phyloP scores from a whole-genome alignment of 2,113 vertebrate species.

The Hippocampus mohnikei region DNA sequence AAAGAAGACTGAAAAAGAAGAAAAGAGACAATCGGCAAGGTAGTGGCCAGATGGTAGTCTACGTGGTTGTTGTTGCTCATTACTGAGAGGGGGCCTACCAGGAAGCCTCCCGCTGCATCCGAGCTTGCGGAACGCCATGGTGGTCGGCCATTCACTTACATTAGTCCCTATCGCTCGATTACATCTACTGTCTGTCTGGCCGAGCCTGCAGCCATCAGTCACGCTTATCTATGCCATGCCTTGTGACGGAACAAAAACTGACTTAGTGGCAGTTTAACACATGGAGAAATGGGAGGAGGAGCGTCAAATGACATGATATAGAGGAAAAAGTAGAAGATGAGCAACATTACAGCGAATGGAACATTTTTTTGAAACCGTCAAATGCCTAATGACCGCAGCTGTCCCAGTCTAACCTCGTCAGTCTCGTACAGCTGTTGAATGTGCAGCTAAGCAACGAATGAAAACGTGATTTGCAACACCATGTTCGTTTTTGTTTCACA shows the following conservation, averaged over 20 bases:
- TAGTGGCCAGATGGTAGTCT: constrained; percentile 47
- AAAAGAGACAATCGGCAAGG: constrained; percentile 30
- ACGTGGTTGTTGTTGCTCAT: constrained; percentile 36
- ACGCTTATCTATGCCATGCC: constrained; percentile 51
- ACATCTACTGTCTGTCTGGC: constrained; percentile 48
- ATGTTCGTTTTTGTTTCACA: not conserved
- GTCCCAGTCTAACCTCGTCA: not conserved
- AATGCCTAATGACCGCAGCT: not conserved
- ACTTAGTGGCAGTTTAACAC: constrained; percentile 18
- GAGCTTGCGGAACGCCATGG: constrained; percentile 36
- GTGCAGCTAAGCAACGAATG: not conserved
- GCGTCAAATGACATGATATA: not conserved
- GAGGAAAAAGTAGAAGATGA: not conserved
- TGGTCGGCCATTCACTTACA: constrained; percentile 48
- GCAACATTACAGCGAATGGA: not conserved
- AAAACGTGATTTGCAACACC: not conserved
- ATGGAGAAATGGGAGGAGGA: not conserved
- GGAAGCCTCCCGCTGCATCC: constrained; percentile 33
- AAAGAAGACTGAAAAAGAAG: constrained; percentile 10
- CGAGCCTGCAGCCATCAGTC: constrained; percentile 47
- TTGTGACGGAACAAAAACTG: constrained; percentile 54
- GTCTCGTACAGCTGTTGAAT: not conserved
- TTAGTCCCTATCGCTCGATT: constrained; percentile 57
- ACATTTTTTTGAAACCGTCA: not conserved
- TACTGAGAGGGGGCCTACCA: constrained; percentile 30